Conservation (phyloP, 2,113 vertebrate genomes). For the Solea solea region DNA sequence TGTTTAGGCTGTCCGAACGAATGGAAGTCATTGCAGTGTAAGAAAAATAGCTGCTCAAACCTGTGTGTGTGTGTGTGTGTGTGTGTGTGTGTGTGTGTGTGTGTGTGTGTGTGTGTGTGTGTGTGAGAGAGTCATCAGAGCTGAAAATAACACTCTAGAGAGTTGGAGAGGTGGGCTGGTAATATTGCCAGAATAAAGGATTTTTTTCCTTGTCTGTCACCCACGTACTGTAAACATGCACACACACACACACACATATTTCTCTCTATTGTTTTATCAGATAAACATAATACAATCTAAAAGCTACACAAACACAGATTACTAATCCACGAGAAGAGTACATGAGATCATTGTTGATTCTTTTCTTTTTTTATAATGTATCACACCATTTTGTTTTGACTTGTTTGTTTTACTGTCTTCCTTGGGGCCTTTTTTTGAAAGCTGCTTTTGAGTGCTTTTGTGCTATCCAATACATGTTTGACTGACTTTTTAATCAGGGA, state of each 20-base stretch:
- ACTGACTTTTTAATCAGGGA: background rate
- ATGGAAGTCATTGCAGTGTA: too few species aligned
- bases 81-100: constrained; percentile 50
- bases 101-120: constrained; percentile 45
- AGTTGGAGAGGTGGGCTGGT: constrained; percentile 57
- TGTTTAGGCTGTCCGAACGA: too few species aligned
- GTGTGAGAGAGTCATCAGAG: constrained; percentile 68
- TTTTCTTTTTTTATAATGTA: background rate
- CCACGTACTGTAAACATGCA: constrained; percentile 23
- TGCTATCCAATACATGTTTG: background rate
- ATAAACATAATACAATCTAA: constrained; percentile 15
- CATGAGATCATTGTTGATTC: background rate
- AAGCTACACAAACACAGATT: constrained; percentile 1
- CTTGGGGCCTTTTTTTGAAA: background rate
- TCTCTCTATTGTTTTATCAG: constrained; percentile 23
- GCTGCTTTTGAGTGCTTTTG: background rate
- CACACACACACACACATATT: constrained; percentile 16
- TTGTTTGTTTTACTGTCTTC: background rate
- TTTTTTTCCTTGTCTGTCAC: constrained; percentile 43
- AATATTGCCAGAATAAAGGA: constrained; percentile 33
- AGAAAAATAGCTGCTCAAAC: too few species aligned
- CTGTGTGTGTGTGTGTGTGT: constrained; percentile 52
- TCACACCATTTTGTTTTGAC: background rate
- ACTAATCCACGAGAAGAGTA: background rate
- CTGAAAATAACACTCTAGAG: constrained; percentile 75